Base-by-base conservation (phyloP, 2,888 invertebrate genomes). In the Cantharis lateralis region DNA sequence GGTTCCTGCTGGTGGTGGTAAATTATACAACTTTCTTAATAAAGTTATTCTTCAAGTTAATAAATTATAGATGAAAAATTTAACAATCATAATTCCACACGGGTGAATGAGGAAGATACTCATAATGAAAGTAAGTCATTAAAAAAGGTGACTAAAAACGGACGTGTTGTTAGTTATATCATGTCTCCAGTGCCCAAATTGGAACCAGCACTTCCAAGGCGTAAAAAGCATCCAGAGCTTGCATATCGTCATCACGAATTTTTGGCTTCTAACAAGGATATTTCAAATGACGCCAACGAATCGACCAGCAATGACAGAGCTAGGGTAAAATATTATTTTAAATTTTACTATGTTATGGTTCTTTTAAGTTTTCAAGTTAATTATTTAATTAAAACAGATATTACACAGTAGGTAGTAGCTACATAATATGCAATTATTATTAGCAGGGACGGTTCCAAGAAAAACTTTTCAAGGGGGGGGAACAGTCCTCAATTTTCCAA, bases 221-320 rank as follows among this genome's bases (percentile, higher is more conserved):
- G 95, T 88, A 96, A 95, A 92, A 96, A 96, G 90, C 95, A 95
- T 88, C 96, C 96, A 69, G 95, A 95, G 84, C 91, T 95, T 86
- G 95, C 96, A 84, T 95, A 96, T 91, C 93, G 94, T 89, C 94
- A 95, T 86, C 95, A 95, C 90, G 95, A 95, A 88, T 92, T 95
- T 85, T 93, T 95, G 83, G 89, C 89, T 83, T 88, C 90, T 86
- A 93, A 93, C 84, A 92, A 92, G 83, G 91, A 90, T 80, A 90
- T 90, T 83, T 90, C 91, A 83, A 91, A 91, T 85, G 88, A 90
- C 87, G 85, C 91, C 88, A 83, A 91, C 88, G 88, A 91, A 89
- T 89, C 89, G 75, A 87, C 90, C 69, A 90, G 90, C 82, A 88
- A 89, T 81, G 93, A 93, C 84, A 91, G 94, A 86, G 93, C 93